Evolutionary conservation across 1,140 invertebrate genomes (phyloP).

Genomic region (Pinna nobilis): DNA sequence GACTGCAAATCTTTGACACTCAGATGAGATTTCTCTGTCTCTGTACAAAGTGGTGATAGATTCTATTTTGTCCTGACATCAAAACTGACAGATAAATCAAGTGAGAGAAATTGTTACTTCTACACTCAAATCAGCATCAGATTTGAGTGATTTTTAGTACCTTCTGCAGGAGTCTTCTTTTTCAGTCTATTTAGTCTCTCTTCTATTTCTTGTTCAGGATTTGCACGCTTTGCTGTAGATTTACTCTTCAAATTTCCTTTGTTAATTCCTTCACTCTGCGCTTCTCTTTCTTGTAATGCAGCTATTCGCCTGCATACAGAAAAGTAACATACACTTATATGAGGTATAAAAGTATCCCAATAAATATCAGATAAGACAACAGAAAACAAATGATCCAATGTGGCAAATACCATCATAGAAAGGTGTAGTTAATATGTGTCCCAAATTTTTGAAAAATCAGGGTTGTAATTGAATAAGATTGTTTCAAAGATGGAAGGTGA

Average conservation of each 20-base stretch:
- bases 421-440: too few relatives aligned
- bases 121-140: slow-evolving; percentile 25
- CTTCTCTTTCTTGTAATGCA: slow-evolving; percentile 53
- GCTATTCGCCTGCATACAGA: slow-evolving; percentile 47
- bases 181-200: slow-evolving; percentile 62
- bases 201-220: slow-evolving; percentile 62
- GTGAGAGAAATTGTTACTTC: too few relatives aligned
- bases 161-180: slow-evolving; percentile 43
- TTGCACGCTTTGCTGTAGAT: slow-evolving; percentile 35
- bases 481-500: too few relatives aligned
- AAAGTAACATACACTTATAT: background rate
- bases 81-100: too few relatives aligned
- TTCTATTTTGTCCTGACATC: too few relatives aligned
- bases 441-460: too few relatives aligned
- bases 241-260: slow-evolving; percentile 9
- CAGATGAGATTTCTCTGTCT: too few relatives aligned
- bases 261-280: background rate
- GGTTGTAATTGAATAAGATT: too few relatives aligned
- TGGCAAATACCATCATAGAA: too few relatives aligned
- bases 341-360: background rate
- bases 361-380: background rate
- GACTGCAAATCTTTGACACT: too few relatives aligned
- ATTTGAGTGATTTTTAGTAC: background rate
- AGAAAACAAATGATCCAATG: too few relatives aligned
- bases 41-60: slow-evolving; percentile 46